These are phyloP conservation scores for Chironomus tepperi DNA, from an alignment of 1,140 invertebrate species.

Conservation along the genomic window DNA sequence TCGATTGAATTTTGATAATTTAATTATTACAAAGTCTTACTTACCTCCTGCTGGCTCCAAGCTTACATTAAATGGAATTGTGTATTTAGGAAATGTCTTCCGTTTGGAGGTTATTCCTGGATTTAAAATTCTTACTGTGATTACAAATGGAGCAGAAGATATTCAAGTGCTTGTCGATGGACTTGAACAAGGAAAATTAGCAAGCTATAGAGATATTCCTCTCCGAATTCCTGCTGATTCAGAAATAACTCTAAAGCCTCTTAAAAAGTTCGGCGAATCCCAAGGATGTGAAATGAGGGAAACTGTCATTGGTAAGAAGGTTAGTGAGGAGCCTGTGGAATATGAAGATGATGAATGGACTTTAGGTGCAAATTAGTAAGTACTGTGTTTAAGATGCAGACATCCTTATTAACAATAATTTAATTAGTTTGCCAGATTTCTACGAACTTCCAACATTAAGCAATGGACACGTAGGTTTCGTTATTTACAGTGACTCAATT, in stretches of 20 bases:
- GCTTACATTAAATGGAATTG: background rate
- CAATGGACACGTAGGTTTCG: slow-evolving; percentile 42
- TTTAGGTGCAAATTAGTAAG: no score
- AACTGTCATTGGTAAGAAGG: background rate
- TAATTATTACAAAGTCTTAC: background rate
- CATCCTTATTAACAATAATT: no score
- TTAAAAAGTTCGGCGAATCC: background rate
- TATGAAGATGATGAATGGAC: no score
- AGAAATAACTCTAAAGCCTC: background rate
- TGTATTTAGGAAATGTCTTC: background rate
- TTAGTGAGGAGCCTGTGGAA: no score
- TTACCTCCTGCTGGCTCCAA: background rate
- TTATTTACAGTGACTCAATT: slow-evolving; percentile 42
- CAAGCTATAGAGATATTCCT: background rate
- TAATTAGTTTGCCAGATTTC: background rate
- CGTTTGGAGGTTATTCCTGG: background rate
- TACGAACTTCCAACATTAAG: slow-evolving; percentile 40
- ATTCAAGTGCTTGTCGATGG: background rate
- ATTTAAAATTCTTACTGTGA: background rate
- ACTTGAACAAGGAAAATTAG: background rate
- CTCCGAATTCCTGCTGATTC: background rate
- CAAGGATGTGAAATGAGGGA: background rate
- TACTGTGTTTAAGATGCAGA: no score
- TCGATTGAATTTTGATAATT: slow-evolving; percentile 26
- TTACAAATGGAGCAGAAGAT: background rate